Percentiles rank a stretch among this genome's conserved stretches.
These are phyloP conservation scores for Drosophila mauritiana DNA, from an alignment of 1,140 invertebrate genomes.

Conservation along the genomic window DNA sequence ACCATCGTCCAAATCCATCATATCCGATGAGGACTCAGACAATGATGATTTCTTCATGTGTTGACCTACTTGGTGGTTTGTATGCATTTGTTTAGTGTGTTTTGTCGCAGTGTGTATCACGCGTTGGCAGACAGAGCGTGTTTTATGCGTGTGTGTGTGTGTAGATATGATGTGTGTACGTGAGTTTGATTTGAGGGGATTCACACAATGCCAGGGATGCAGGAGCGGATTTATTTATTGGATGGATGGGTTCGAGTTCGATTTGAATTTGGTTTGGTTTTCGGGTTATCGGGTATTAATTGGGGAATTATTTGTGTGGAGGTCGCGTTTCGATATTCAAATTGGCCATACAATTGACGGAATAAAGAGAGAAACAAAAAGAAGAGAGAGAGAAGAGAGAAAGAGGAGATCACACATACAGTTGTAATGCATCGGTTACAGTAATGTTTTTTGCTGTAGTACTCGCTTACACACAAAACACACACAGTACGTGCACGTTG, in stretches of 20 bases:
- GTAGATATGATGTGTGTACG: slow-evolving; percentile 18
- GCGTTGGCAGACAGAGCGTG: slow-evolving; percentile 42
- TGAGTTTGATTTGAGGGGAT: slow-evolving; percentile 24
- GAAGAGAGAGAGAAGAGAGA: slow-evolving; percentile 81
- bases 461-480: slow-evolving; percentile 75
- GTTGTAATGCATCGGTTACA: slow-evolving; percentile 81
- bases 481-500: slow-evolving; percentile 71
- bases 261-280: slow-evolving; percentile 27
- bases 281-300: slow-evolving; percentile 21
- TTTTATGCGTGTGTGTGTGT: slow-evolving; percentile 16
- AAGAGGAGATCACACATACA: slow-evolving; percentile 83
- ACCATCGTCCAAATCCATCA: slow-evolving; percentile 97
- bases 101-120: slow-evolving; percentile 46
- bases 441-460: slow-evolving; percentile 71
- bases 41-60: slow-evolving; percentile 95
- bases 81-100: slow-evolving; percentile 80
- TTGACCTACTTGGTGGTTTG: slow-evolving; percentile 88
- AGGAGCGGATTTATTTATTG: slow-evolving; percentile 27
- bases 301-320: slow-evolving; percentile 27
- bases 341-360: slow-evolving; percentile 68
- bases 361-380: slow-evolving; percentile 83
- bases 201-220: slow-evolving; percentile 36
- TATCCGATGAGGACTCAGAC: slow-evolving; percentile 97
- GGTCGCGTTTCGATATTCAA: slow-evolving; percentile 46
- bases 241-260: slow-evolving; percentile 21